Base-by-base conservation (phyloP, 1,140 invertebrate species). In the Listronotus oregonensis region DNA sequence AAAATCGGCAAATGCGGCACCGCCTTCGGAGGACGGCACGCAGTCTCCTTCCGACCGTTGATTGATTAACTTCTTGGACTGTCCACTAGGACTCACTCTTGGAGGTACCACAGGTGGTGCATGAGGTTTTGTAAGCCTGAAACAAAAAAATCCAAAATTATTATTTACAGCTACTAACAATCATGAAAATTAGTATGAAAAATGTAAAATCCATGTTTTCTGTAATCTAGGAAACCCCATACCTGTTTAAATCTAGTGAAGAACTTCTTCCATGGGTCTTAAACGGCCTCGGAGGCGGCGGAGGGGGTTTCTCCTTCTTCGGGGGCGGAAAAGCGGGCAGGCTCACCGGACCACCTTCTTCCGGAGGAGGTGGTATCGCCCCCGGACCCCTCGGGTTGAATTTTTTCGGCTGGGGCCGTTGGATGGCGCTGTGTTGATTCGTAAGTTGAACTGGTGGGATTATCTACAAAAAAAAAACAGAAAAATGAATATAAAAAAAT, bases 211-310 rank as follows among this genome's bases (percentile, higher is more conserved):
- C 21, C 21, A 27, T 27, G 5, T 27, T 27, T 27, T 27, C n/a
- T 47, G 15, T 21, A 52, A 10, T n/a, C 8, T n/a, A n/a, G n/a
- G 9, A 17, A 15, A 15, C 10, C 5, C 39, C 1, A 10, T n/a
- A 61, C 49, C 84, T 81, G 78, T 94, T 95, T 70, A 96, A 85
- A 84, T 96, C 94, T 58, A 96, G 83, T 65, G 93, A 95, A 68
- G 92, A 94, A 76, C 92, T 95, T 65, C 94, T 85, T 8, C 92
- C 87, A 79, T 96, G 94, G 37, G 91, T 89, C 72, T 91, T 86
- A 60, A 91, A 86, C 6, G 92, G 90, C 68, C 93, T 83, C 50
- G 91, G 91, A n/a, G 89, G 89, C 34, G 88, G 88, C 34, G 87
- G 87, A 6, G 88, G 88, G 3, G 88, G 87, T 71, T 88, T 69